Percentiles rank a stretch among this genome's conserved stretches.
Evolutionary conservation across 2,797 vertebrate species (phyloP).

Genomic region (Siniperca undulata): DNA sequence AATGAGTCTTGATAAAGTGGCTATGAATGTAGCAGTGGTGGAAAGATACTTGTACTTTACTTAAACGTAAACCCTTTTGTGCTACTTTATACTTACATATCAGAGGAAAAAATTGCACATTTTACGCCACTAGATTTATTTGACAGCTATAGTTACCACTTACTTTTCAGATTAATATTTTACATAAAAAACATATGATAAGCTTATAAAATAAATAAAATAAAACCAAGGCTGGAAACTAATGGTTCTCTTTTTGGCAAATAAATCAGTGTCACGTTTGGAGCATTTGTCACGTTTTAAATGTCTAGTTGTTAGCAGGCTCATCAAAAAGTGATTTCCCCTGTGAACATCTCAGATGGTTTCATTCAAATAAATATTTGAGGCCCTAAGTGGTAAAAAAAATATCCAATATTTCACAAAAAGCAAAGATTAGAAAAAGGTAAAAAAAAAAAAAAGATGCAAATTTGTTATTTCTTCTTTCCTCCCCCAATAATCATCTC

Average conservation of each 20-base stretch:
- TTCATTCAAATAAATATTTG: neutral
- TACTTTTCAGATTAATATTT: too few relatives aligned
- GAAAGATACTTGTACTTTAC: neutral
- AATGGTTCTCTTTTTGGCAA: neutral
- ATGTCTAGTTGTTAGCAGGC: neutral
- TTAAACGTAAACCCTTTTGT: too few relatives aligned
- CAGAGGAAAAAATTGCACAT: too few relatives aligned
- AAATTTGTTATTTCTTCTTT: neutral
- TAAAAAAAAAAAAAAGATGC: neutral
- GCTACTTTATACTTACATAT: too few relatives aligned
- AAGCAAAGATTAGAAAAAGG: neutral
- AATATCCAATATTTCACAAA: too few relatives aligned
- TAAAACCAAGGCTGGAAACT: neutral
- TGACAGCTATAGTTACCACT: neutral
- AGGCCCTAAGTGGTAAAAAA: neutral
- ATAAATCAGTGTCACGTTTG: neutral
- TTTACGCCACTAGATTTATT: neutral
- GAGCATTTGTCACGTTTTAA: neutral
- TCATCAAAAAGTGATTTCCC: neutral
- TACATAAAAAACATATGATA: too few relatives aligned
- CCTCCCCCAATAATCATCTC: neutral
- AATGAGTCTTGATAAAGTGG: conserved; percentile 7
- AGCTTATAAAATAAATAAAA: neutral
- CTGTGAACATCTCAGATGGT: neutral
- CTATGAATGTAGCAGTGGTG: neutral